phyloP scores from a whole-genome alignment of 2,113 vertebrate species.

The western clawed frog (Xenopus tropicalis) region DNA sequence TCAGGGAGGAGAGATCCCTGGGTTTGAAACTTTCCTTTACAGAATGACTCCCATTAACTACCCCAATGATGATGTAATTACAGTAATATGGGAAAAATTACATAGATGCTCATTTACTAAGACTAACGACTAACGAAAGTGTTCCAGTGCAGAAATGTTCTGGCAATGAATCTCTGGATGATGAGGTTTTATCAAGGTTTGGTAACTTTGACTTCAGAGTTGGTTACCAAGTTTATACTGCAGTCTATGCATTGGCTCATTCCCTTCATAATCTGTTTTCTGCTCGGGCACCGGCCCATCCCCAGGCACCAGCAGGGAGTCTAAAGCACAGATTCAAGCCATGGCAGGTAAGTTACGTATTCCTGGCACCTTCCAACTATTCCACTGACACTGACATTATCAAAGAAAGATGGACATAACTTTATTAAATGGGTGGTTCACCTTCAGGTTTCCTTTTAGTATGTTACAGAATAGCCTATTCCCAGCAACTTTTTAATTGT shows the following conservation, averaged over 20 bases:
- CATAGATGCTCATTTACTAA: too few relatives aligned
- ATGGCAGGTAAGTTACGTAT: not conserved
- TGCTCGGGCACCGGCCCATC: not conserved
- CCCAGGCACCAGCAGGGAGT: not conserved
- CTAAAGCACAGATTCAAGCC: not conserved
- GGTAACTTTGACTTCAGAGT: not conserved
- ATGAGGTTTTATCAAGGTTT: not conserved
- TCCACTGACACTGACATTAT: too few relatives aligned
- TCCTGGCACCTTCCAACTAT: too few relatives aligned
- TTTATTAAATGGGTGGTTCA: too few relatives aligned
- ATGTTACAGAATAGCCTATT: too few relatives aligned
- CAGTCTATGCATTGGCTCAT: conserved; percentile 10
- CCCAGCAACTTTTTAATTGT: too few relatives aligned
- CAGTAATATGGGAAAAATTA: not conserved
- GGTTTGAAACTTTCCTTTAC: not conserved
- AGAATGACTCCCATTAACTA: not conserved
- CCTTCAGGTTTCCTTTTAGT: too few relatives aligned
- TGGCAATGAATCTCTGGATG: not conserved
- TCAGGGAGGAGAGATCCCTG: not conserved
- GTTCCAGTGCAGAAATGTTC: not conserved
- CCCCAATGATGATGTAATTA: not conserved
- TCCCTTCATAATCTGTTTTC: not conserved
- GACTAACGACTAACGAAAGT: not conserved
- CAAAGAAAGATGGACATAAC: too few relatives aligned
- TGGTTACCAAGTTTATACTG: not conserved